These are phyloP conservation scores for Hyperoodon ampullatus DNA, from an alignment of 2,113 vertebrate genomes.

Conservation along the genomic window DNA sequence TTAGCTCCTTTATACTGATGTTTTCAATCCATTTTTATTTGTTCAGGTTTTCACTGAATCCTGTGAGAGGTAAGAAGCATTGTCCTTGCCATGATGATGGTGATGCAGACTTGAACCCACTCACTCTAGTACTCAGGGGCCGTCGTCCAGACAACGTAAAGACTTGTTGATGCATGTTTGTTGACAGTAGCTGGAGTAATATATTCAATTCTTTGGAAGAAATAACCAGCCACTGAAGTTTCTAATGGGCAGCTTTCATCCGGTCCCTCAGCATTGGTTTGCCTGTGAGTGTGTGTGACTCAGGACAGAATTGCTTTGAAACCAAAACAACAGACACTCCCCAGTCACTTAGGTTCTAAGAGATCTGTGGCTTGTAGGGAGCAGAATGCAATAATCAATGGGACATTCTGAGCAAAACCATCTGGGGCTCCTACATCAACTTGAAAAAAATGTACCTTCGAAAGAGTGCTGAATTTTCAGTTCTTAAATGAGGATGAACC, in stretches of 20 bases:
- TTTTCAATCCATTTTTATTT: background rate
- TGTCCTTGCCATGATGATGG: background rate
- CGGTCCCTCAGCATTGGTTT: background rate
- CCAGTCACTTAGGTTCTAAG: background rate
- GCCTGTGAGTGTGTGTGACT: background rate
- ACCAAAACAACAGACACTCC: background rate
- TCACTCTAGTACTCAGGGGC: fast-evolving
- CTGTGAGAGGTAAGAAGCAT: background rate
- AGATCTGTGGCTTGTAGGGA: background rate
- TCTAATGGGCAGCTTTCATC: background rate
- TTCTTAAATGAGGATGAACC: background rate
- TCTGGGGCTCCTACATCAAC: background rate
- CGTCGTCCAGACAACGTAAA: background rate
- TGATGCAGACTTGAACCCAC: background rate
- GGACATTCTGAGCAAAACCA: background rate
- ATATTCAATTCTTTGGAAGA: background rate
- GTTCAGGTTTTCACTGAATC: background rate
- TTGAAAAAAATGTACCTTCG: background rate
- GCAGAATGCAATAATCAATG: background rate
- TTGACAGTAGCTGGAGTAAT: background rate
- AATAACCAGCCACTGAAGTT: background rate
- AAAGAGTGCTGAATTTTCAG: slow-evolving; percentile 32
- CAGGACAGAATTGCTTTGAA: slow-evolving; percentile 7
- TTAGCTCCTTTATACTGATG: background rate
- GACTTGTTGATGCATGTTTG: fast-evolving